These are phyloP conservation scores for Caenorhabditis sp. DNA, from an alignment of 2,888 invertebrate species.

Conservation along the genomic window DNA sequence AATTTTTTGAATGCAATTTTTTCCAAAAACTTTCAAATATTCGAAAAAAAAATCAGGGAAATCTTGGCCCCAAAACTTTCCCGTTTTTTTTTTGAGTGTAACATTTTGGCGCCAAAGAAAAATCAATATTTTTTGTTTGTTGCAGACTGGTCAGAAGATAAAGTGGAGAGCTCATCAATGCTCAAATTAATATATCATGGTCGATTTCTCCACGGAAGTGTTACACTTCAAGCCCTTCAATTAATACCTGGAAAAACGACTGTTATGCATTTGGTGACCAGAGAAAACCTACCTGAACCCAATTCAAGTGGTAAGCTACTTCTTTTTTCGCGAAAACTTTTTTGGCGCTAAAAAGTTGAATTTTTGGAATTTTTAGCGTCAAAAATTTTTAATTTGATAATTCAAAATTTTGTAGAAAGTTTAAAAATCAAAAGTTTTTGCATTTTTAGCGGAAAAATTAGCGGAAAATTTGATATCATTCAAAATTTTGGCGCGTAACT, in stretches of 20 bases:
- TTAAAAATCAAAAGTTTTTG: background rate
- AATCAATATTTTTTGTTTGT: no score
- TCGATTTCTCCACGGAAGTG: slow-evolving; percentile 76
- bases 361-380: background rate
- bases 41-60: no score
- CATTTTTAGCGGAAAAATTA: no score
- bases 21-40: no score
- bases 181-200: slow-evolving; percentile 99
- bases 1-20: no score
- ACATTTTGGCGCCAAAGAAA: no score
- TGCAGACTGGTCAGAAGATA: slow-evolving; percentile 93
- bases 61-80: no score
- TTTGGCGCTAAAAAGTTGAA: no score
- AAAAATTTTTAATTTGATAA: slow-evolving; percentile 1
- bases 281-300: slow-evolving; percentile 98
- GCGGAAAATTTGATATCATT: no score
- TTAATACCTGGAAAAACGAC: slow-evolving; percentile 96
- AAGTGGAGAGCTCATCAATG: slow-evolving; percentile 87
- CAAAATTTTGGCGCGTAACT: no score
- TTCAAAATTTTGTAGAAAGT: background rate
- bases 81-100: no score
- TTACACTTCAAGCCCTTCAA: slow-evolving; percentile 80
- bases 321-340: no score
- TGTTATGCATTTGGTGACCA: slow-evolving; percentile 99
- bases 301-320: slow-evolving; percentile 75